Conservation (phyloP, 2,797 vertebrate genomes). For the Myotis myotis region DNA sequence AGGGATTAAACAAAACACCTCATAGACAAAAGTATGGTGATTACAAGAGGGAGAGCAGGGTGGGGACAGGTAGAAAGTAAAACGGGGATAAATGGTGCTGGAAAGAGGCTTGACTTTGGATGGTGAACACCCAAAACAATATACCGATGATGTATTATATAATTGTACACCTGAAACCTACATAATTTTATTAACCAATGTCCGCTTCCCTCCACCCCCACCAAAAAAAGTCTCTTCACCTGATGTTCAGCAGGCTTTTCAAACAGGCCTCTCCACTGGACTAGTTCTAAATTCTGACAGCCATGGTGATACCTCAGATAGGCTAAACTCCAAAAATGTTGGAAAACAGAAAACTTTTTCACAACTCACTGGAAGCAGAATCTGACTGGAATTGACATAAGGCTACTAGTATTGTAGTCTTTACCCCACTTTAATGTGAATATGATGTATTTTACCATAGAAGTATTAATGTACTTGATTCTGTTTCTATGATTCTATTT, state of each 20-base stretch:
- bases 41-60: background rate
- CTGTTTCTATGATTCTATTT: background rate
- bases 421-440: slow-evolving; percentile 8
- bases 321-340: background rate
- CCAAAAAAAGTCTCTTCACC: background rate
- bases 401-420: slow-evolving; percentile 10
- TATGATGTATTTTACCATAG: background rate
- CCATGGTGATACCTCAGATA: background rate
- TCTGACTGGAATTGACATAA: background rate
- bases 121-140: background rate
- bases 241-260: background rate
- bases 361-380: slow-evolving; percentile 19
- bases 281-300: background rate
- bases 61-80: background rate
- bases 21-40: background rate
- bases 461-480: slow-evolving; percentile 34
- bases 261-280: background rate
- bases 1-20: background rate
- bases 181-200: background rate
- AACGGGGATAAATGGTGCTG: background rate
- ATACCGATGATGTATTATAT: background rate
- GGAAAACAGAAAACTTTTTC: background rate
- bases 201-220: too few species aligned
- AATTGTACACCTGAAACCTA: background rate
- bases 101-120: background rate